These are phyloP conservation scores for Leuciscus idus DNA, from an alignment of 2,113 vertebrate species.

Conservation along the genomic window DNA sequence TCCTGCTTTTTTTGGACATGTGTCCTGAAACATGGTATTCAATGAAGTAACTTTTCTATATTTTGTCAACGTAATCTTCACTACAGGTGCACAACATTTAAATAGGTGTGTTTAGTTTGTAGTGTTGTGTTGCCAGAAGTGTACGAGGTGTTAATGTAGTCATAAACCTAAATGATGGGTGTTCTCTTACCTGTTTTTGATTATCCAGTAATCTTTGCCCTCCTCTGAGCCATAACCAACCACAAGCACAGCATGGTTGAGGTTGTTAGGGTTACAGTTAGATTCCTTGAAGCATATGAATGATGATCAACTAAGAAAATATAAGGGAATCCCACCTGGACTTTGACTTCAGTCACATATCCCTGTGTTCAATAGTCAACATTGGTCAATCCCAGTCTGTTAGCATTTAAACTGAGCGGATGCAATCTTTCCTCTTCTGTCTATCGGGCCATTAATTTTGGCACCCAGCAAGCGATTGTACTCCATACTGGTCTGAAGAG, in stretches of 20 bases:
- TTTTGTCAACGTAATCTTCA: neutral
- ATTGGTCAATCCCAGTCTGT: conserved; percentile 46
- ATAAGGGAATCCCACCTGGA: conserved; percentile 67
- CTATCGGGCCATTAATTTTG: conserved; percentile 58
- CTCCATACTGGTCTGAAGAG: conserved; percentile 69
- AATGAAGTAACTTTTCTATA: neutral
- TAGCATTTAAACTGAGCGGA: conserved; percentile 63
- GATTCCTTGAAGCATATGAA: conserved; percentile 64
- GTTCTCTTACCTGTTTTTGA: conserved; percentile 77
- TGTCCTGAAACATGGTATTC: neutral
- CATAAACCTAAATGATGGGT: neutral
- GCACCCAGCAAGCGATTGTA: conserved; percentile 71
- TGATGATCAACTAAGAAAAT: neutral
- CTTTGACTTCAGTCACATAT: conserved; percentile 78
- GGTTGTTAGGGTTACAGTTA: conserved; percentile 69
- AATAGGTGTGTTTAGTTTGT: neutral
- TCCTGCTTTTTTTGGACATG: conserved; percentile 7
- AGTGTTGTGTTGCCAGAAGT: neutral
- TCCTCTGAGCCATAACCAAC: conserved; percentile 77
- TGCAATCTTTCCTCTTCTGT: conserved; percentile 60
- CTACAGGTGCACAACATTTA: neutral
- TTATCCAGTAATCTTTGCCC: conserved; percentile 77
- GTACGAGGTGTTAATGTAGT: neutral
- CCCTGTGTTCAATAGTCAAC: conserved; percentile 76
- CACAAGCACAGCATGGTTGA: conserved; percentile 77